Base-by-base conservation (phyloP, 2,797 vertebrate species). In the Protosalanx chinensis region DNA sequence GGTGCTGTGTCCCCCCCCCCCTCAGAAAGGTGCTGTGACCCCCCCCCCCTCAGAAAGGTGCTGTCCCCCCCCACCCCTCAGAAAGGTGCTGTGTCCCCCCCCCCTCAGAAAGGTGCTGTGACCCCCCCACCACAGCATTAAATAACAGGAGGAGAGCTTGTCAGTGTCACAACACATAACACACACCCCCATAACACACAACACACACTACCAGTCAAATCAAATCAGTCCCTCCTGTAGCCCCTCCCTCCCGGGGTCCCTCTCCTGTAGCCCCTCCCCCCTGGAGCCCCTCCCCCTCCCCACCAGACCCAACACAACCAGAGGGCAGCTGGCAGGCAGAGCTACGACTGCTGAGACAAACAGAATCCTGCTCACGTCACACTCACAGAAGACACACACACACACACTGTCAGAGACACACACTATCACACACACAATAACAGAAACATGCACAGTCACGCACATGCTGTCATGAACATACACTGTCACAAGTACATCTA, bases 311-410 rank as follows among this genome's bases (percentile, higher is more conserved):
- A 30, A 64, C 64, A 60, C 59, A 18, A 3, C 71, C 37, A 58
- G 64, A 18, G 18, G 64, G 67, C 72, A 64, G 76, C 72, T 79
- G 81, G 64, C 65, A 73, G 61, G 73, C 71, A 58, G 70, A 62
- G 58, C 66, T 64, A 77, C 62, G 73, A 82, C 71, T 62, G 70
- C 79, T 85, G 81, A 85, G 20, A 78, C 74, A 78, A 74, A 82
- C 77, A 76, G 56, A 78, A 80, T 68, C 59, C 6, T 60, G 35
- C 23, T 33, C 18, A 51, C 23, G 51, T n/a, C 57, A 51, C 35
- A 51, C 56, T 20, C 32, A 32, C 20, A 30, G 35, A 27, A 27
- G 0, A 15, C 23, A 59, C 49, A 23, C 35, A 8, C 37, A 41
- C 41, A 46, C 41, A 46, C 41, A 46, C 10, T 41, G 12, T 41